A percentile compares a stretch with the other conserved stretches of the same genome.
These are phyloP conservation scores for Poeciliopsis paucimaculata DNA, from an alignment of 2,797 vertebrate species.

Conservation along the genomic window DNA sequence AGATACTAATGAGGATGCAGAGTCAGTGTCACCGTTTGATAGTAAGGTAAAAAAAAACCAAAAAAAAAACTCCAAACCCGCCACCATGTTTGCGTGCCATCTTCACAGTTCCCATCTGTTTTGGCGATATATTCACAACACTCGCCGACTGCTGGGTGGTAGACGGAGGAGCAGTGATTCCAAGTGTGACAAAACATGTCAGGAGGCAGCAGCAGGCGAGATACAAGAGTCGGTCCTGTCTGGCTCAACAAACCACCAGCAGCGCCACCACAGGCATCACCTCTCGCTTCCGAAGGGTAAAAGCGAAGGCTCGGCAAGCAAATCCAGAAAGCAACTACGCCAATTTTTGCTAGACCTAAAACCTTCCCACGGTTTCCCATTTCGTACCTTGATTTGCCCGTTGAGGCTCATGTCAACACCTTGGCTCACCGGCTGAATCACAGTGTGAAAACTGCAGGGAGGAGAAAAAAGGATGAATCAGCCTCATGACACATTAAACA, in stretches of 20 bases:
- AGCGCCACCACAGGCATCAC: slow-evolving; percentile 22
- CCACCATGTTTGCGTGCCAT: slow-evolving; percentile 42
- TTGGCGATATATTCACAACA: slow-evolving; percentile 13
- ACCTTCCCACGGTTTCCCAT: slow-evolving; percentile 47
- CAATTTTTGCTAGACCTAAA: slow-evolving; percentile 38
- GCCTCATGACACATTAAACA: slow-evolving; percentile 17
- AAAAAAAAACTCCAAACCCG: slow-evolving; percentile 5
- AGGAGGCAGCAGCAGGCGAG: slow-evolving; percentile 48
- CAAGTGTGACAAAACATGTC: slow-evolving; percentile 52
- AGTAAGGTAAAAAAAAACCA: slow-evolving; percentile 72
- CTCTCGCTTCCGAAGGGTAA: slow-evolving; percentile 45
- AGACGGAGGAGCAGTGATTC: slow-evolving; percentile 38
- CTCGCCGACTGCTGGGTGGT: background rate
- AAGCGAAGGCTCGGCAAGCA: slow-evolving; percentile 49
- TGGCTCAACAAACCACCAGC: slow-evolving; percentile 9
- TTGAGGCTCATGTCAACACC: slow-evolving; percentile 41
- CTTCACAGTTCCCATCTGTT: slow-evolving; percentile 25
- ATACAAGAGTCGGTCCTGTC: slow-evolving; percentile 47
- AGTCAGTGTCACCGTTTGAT: slow-evolving; percentile 61
- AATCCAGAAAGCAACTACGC: slow-evolving; percentile 42
- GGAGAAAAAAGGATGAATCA: background rate
- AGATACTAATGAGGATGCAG: slow-evolving; percentile 54
- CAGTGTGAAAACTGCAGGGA: slow-evolving; percentile 37
- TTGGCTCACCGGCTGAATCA: slow-evolving; percentile 42
- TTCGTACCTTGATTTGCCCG: slow-evolving; percentile 46